Conservation (phyloP, 2,888 invertebrate species). For the Standfussiana lucernea region DNA sequence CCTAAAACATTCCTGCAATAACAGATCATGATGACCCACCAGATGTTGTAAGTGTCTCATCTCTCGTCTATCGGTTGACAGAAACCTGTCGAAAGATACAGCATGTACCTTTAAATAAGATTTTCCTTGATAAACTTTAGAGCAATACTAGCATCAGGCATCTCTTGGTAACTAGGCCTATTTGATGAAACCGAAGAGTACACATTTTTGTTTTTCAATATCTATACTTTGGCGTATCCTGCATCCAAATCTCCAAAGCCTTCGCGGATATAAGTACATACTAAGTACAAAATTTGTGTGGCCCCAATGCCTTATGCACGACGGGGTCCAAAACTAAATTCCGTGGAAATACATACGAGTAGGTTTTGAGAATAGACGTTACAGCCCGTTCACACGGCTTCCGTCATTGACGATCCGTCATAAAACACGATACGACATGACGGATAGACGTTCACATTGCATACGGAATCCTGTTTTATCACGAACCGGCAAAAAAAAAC, state of each 20-base stretch:
- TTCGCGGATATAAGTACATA: background rate
- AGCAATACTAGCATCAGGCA: background rate
- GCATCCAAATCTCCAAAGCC: background rate
- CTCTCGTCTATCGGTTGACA: too few species aligned
- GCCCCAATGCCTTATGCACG: too few species aligned
- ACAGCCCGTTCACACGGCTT: too few species aligned
- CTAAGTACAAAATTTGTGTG: background rate
- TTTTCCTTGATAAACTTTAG: background rate
- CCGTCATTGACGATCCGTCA: too few species aligned
- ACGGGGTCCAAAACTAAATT: slow-evolving; percentile 28
- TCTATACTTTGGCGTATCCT: background rate
- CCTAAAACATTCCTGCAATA: too few species aligned
- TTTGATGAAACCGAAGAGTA: background rate
- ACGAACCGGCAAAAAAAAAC: too few species aligned
- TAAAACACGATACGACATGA: too few species aligned
- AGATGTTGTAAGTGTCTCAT: background rate
- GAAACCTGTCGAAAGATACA: too few species aligned
- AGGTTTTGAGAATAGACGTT: slow-evolving; percentile 30
- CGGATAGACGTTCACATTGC: too few species aligned
- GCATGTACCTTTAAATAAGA: background rate
- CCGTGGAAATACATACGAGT: slow-evolving; percentile 30
- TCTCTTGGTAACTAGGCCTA: background rate
- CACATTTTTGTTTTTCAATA: background rate
- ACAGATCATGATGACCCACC: too few species aligned
- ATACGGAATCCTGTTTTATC: too few species aligned